These are phyloP conservation scores for Cyprinus carpio DNA, from an alignment of 2,113 vertebrate species.

Conservation along the genomic window DNA sequence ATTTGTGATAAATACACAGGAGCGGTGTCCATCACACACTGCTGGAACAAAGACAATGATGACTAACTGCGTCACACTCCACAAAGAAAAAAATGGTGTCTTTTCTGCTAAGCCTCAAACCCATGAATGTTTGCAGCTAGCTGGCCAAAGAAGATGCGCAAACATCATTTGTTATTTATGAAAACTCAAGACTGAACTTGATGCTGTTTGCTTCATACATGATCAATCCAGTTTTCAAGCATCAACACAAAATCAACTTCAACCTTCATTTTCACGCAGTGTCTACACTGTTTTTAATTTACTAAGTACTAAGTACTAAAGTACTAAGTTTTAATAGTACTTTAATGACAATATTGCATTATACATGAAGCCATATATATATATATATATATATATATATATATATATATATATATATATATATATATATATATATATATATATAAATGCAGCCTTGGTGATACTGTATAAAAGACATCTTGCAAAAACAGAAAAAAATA, in stretches of 20 bases:
- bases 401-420: too few relatives aligned
- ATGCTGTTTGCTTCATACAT: background rate
- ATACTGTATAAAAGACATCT: too few relatives aligned
- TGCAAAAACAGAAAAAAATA: too few relatives aligned
- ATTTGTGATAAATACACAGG: conserved; percentile 26
- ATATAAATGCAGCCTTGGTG: too few relatives aligned
- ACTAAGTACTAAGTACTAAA: too few relatives aligned
- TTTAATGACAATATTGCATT: too few relatives aligned
- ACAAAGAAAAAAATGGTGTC: background rate
- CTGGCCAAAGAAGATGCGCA: background rate
- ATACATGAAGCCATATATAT: too few relatives aligned
- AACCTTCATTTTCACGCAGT: background rate
- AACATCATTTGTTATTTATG: conserved; percentile 28
- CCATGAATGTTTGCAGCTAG: background rate
- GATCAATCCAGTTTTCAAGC: background rate
- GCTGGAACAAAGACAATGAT: background rate
- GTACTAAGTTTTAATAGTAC: background rate
- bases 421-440: too few relatives aligned
- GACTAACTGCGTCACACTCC: background rate
- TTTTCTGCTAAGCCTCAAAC: background rate
- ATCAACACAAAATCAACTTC: background rate
- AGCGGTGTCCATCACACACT: background rate
- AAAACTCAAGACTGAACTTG: background rate
- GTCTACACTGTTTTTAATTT: too few relatives aligned
- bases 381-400: too few relatives aligned